Evolutionary conservation across 2,888 invertebrate genomes (phyloP), one percentile per base, ranked within the genome.

Genomic region (Adineta ricciae): DNA sequence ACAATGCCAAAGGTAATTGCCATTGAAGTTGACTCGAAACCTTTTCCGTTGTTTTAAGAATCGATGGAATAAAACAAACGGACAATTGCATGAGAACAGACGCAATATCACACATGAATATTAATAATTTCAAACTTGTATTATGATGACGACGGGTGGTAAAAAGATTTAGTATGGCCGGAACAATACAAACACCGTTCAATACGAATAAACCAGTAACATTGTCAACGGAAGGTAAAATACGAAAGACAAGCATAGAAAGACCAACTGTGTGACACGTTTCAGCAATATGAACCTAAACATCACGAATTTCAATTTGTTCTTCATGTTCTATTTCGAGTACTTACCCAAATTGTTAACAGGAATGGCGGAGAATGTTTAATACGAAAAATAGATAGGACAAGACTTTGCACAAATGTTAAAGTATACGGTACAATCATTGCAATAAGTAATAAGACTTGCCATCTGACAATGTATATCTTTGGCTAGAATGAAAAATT

Each of bases 121-220:
- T 73, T 32, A 64, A 52, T 27, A 83, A 56, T 83, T 64, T 85
- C 38, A 83, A 49, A 27, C 64, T 83, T 50, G 56, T 27, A 46
- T 83, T 85, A 64, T 46, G 83, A 41, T 83, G 83, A 4, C 85
- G 85, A 38, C 50, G 56, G 14, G 83, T 64, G 4, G 85, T 49
- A 38, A 85, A 83, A 27, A 85, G 19, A 49, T 85, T 85, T 64
- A 85, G 73, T 36, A 85, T 46, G 11, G 85, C 85, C 19, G 85
- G 85, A 24, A 83, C n/a, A 24, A 85, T 83, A 52, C 85, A 85
- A 41, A 85, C 36, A 46, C 83, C 54, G 32, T 85, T 85, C 83
- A 85, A 83, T 50, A 85, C 49, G 52, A 85, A 85, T 36, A 85
- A 56, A 7, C 83, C 85, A 3, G 85, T 85, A 27, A 85, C 56